Evolutionary conservation across 2,888 invertebrate species (phyloP).

Genomic region (Heliconius sara): DNA sequence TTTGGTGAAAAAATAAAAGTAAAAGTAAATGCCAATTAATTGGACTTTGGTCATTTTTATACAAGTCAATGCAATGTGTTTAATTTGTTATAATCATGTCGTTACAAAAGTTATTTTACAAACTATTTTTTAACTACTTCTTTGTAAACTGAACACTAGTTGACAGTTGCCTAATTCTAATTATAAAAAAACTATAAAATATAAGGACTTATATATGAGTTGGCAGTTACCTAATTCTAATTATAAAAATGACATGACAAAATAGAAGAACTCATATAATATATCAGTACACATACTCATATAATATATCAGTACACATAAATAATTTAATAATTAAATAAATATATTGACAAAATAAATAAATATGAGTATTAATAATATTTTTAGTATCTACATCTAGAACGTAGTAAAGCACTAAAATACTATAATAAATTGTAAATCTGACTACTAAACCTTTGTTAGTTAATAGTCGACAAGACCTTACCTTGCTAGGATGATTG

Average conservation of each 20-base stretch:
- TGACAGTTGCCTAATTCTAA: neutral
- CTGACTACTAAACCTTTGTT: neutral
- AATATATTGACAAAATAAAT: neutral
- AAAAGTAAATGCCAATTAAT: too few species aligned
- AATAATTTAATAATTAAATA: too few species aligned
- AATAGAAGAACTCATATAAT: too few species aligned
- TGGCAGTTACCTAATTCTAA: neutral
- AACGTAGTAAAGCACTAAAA: neutral
- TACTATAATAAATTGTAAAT: neutral
- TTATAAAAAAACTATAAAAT: too few species aligned
- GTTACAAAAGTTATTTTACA: too few species aligned
- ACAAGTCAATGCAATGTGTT: too few species aligned
- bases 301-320: too few species aligned
- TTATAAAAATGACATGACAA: too few species aligned
- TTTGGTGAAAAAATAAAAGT: neutral
- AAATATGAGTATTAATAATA: neutral
- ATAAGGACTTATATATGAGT: too few species aligned
- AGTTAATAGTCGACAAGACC: constrained; percentile 4
- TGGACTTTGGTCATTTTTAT: too few species aligned
- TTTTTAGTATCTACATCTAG: neutral
- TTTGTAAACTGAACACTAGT: neutral
- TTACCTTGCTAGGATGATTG: constrained; percentile 25
- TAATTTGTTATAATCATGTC: too few species aligned
- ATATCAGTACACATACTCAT: too few species aligned
- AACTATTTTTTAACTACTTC: neutral